Base-by-base conservation (phyloP, 2,888 invertebrate species). In the Caenorhabditis sp. region DNA sequence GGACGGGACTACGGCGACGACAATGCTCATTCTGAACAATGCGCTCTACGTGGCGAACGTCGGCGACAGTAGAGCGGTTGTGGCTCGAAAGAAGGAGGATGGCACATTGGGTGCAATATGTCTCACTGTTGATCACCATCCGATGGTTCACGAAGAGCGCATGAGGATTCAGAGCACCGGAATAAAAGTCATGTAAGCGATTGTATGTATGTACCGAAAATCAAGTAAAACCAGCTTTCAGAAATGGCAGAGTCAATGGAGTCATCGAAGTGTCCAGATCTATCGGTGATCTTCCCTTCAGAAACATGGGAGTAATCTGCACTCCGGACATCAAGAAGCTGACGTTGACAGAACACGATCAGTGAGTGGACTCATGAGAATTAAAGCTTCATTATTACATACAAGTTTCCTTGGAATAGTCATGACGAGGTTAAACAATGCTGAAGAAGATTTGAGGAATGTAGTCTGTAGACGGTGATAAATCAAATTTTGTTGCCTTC, bases 241-340 rank as follows among this genome's bases (percentile, higher is more conserved):
- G 92, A 84, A 92, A 93, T 83, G 93, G 93, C 7, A 88, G 93
- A 51, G 89, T 93, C 3, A 89, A 92, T 85, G 93, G 93, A 35
- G 86, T 92, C 2, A 89, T 94, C 69, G 94, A 94, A 89, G 93
- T 94, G 41, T 94, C 94, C 2, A 90, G 94, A 22, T 93, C 94
- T 4, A 92, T 94, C 44, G 94, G 94, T 12, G 94, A 94, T 88
- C 93, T 93, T 1, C 93, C 93, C 51, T 93, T 93, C 89, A 94
- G 94, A 87, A 93, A 93, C 12, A 91, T 92, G 75, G 94, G 94
- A n/a, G 92, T 94, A 26, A 92, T 91, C 8, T 93, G 93, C 89
- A 80, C 93, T 12, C 94, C 94, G 6, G 93, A 94, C 87, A 90
- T 94, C 54, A 93, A 93, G 85, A 92, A 93, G 81, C 93, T 94